A percentile compares a stretch with the other conserved stretches of the same genome.
phyloP scores from a whole-genome alignment of 2,888 invertebrate species.

The Hypselothyrea guttata region DNA sequence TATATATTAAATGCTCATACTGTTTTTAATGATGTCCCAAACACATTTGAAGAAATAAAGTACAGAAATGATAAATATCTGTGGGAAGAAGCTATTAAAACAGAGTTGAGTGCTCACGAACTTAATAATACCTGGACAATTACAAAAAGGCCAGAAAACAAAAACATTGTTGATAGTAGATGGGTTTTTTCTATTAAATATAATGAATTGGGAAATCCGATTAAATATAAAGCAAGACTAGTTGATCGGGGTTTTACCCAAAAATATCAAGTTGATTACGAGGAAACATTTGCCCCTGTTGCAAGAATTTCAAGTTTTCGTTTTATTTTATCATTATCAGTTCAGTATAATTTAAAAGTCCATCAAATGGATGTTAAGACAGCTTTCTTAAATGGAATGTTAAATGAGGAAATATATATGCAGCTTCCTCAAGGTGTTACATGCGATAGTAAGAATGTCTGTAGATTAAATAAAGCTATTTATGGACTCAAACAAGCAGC shows the following conservation, averaged over 20 bases:
- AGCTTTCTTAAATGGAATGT: constrained; percentile 37
- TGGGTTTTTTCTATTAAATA: neutral
- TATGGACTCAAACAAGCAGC: constrained; percentile 1
- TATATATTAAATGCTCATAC: neutral
- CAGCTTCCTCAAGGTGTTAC: neutral
- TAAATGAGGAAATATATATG: constrained; percentile 39
- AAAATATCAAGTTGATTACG: constrained; percentile 27
- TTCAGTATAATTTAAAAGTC: constrained; percentile 7
- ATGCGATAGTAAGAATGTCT: neutral
- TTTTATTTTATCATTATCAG: too few relatives aligned
- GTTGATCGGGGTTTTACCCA: constrained; percentile 38
- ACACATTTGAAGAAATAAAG: neutral
- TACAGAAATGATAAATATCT: neutral
- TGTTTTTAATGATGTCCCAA: neutral
- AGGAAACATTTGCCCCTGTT: too few relatives aligned
- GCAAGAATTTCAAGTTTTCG: too few relatives aligned
- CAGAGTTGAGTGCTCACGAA: too few relatives aligned
- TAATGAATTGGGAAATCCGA: constrained; percentile 11
- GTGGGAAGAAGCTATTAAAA: neutral
- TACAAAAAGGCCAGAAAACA: too few relatives aligned
- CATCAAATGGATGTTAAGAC: constrained; percentile 9
- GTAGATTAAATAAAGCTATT: constrained; percentile 12
- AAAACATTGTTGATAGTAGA: too few relatives aligned
- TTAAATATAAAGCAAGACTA: constrained; percentile 13
- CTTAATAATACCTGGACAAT: too few relatives aligned